A percentile compares a stretch with the other conserved stretches of the same genome.
Evolutionary conservation across 1,140 invertebrate genomes (phyloP).

Genomic region (Zaprionus capensis): DNA sequence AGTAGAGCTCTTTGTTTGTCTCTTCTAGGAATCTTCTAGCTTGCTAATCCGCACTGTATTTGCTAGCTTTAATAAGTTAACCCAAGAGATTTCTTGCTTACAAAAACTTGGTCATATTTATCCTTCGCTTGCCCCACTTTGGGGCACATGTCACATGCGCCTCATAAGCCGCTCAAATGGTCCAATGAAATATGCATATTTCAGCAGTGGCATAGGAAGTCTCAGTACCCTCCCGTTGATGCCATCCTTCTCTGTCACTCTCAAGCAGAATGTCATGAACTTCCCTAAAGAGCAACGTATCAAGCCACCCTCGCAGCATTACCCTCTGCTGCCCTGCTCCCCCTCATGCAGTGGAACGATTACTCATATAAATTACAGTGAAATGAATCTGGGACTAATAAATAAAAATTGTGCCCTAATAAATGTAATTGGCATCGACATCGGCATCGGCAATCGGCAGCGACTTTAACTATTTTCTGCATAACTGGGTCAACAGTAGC

Average conservation of each 20-base stretch:
- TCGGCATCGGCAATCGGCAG: conserved; percentile 35
- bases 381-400: conserved; percentile 70
- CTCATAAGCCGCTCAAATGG: conserved; percentile 60
- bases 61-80: too few species aligned
- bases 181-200: conserved; percentile 79
- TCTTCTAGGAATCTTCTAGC: too few species aligned
- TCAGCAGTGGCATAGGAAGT: conserved; percentile 36
- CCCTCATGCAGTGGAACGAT: conserved; percentile 34
- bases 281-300: conserved; percentile 17
- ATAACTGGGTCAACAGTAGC: conserved; percentile 64
- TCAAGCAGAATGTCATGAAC: conserved; percentile 29
- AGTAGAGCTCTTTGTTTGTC: too few species aligned
- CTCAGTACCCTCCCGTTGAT: neutral
- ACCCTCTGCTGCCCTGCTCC: neutral
- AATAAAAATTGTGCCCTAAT: conserved; percentile 75
- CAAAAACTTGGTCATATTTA: neutral
- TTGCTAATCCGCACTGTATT: too few species aligned
- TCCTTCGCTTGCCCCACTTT: conserved; percentile 38
- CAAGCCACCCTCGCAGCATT: neutral
- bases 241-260: too few species aligned
- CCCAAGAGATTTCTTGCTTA: neutral
- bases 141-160: conserved; percentile 52
- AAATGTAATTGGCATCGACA: conserved; percentile 74
- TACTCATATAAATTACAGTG: conserved; percentile 79
- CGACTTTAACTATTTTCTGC: conserved; percentile 55